These are phyloP conservation scores for Sericinus montela DNA, from an alignment of 2,888 invertebrate genomes.

Conservation along the genomic window DNA sequence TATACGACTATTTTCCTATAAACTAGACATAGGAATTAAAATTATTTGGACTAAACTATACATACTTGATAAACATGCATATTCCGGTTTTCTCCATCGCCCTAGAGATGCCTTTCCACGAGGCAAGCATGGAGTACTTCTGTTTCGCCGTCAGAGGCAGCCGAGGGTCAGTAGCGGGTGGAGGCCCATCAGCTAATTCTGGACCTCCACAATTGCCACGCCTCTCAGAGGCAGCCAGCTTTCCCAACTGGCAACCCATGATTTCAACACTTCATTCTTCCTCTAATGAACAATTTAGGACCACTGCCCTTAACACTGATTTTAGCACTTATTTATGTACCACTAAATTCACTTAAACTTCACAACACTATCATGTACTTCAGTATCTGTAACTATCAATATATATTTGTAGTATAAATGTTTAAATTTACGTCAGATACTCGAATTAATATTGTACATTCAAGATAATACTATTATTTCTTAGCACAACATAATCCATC, in stretches of 20 bases:
- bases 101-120: constrained; percentile 94
- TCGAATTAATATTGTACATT: neutral
- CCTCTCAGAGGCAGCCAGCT: constrained; percentile 81
- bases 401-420: neutral
- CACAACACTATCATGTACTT: neutral
- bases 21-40: too few relatives aligned
- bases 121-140: constrained; percentile 92
- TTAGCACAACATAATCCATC: constrained; percentile 3
- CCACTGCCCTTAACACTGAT: constrained; percentile 14
- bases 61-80: constrained; percentile 95
- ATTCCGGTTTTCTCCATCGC: constrained; percentile 94
- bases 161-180: constrained; percentile 86
- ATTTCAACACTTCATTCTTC: constrained; percentile 24
- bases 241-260: constrained; percentile 90
- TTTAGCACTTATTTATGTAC: constrained; percentile 2
- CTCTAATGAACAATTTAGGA: constrained; percentile 19
- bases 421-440: neutral
- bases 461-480: neutral
- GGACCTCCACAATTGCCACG: constrained; percentile 62
- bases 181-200: constrained; percentile 77
- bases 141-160: constrained; percentile 91
- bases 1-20: too few relatives aligned
- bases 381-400: neutral
- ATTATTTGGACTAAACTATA: too few relatives aligned
- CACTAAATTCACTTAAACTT: neutral